These are phyloP conservation scores for Drosophila multiciliata DNA, from an alignment of 2,888 invertebrate species.

Conservation along the genomic window DNA sequence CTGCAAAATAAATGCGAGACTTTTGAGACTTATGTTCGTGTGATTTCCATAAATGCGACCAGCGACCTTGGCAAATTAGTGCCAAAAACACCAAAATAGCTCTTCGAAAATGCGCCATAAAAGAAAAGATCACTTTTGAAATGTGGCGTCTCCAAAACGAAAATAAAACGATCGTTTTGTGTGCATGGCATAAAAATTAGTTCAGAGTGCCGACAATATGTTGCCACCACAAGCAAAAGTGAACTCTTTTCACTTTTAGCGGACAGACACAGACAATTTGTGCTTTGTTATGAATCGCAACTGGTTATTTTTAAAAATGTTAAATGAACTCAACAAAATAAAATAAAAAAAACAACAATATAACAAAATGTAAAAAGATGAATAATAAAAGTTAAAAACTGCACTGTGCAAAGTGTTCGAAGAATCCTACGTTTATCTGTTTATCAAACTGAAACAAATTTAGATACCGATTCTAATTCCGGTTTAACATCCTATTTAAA, in stretches of 20 bases:
- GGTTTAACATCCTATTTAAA: neutral
- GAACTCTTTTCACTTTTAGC: slow-evolving; percentile 22
- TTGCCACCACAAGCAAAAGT: slow-evolving; percentile 39
- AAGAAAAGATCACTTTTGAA: slow-evolving; percentile 32
- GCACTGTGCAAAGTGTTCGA: neutral
- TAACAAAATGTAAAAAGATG: neutral
- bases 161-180: slow-evolving; percentile 36
- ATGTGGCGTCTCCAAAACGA: slow-evolving; percentile 33
- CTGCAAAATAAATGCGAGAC: slow-evolving; percentile 33
- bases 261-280: slow-evolving; percentile 6
- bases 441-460: neutral
- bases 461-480: neutral
- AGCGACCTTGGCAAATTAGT: slow-evolving; percentile 76
- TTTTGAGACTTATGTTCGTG: slow-evolving; percentile 45
- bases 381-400: neutral
- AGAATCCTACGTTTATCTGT: neutral
- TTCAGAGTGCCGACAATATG: slow-evolving; percentile 27
- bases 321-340: neutral
- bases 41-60: slow-evolving; percentile 38
- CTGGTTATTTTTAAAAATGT: slow-evolving; percentile 13
- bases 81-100: slow-evolving; percentile 61
- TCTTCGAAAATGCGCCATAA: slow-evolving; percentile 38
- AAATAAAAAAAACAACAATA: neutral
- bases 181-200: slow-evolving; percentile 34
- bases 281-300: slow-evolving; percentile 28